Conservation (phyloP, 2,888 invertebrate species). For the Macrophya alboannulata region DNA sequence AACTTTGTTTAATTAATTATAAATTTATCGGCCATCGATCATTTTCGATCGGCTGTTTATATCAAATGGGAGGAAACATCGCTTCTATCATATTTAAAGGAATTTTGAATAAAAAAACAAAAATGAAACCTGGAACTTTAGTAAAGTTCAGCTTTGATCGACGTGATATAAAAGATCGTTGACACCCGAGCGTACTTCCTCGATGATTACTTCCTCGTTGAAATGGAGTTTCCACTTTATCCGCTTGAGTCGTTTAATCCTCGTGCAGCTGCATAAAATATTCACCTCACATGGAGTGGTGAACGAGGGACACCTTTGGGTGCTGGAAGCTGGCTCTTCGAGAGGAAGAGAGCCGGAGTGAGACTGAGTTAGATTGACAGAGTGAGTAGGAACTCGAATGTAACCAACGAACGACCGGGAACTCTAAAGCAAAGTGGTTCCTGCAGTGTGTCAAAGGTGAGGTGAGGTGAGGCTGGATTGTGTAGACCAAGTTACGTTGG, state of each 20-base stretch:
- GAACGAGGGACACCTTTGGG: constrained; percentile 50
- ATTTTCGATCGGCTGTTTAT: not conserved
- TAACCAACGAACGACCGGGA: constrained; percentile 40
- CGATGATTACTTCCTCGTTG: constrained; percentile 46
- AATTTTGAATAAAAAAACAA: not conserved
- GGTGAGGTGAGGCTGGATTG: constrained; percentile 4
- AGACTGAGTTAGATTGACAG: constrained; percentile 34
- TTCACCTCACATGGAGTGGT: constrained; percentile 72
- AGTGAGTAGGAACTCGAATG: constrained; percentile 45
- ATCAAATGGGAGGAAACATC: not conserved
- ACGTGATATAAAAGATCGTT: constrained; percentile 18
- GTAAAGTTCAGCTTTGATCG: not conserved
- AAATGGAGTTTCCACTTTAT: constrained; percentile 70
- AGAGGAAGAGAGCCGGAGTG: constrained; percentile 19
- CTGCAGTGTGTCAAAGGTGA: constrained; percentile 50
- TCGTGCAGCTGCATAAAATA: constrained; percentile 78
- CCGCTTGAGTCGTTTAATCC: constrained; percentile 77
- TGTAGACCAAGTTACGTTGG: not conserved
- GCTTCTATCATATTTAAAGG: not conserved
- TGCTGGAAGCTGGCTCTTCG: not conserved
- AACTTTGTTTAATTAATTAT: not conserved
- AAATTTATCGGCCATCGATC: not conserved
- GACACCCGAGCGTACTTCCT: not conserved
- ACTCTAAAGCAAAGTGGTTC: constrained; percentile 44
- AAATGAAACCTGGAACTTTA: not conserved